Conservation (phyloP, 2,113 vertebrate genomes). For the Colistium nudipinnis region DNA sequence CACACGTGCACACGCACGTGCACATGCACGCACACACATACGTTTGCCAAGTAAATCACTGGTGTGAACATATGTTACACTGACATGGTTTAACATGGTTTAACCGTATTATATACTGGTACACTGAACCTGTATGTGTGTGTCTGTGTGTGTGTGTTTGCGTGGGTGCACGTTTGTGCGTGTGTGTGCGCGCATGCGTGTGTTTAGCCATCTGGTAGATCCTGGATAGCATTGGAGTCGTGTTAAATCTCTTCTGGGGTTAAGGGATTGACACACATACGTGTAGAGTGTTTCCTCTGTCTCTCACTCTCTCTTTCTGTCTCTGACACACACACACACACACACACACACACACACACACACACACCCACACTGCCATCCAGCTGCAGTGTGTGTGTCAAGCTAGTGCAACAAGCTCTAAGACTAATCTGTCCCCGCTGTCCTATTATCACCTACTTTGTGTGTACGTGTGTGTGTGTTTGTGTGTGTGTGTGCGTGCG, state of each 20-base stretch:
- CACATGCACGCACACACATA: conserved; percentile 18
- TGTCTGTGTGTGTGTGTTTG: conserved; percentile 20
- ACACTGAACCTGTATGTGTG: not conserved
- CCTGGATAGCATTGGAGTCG: conserved; percentile 35
- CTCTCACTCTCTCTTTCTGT: not conserved
- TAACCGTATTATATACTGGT: conserved; percentile 29
- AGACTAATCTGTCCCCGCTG: conserved; percentile 47
- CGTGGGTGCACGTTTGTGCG: conserved; percentile 32
- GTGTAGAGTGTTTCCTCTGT: not conserved
- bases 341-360: conserved; percentile 6
- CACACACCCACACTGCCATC: not conserved
- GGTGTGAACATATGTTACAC: conserved; percentile 38
- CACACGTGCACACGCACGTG: not conserved
- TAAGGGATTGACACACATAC: conserved; percentile 61
- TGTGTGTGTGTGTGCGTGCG: not conserved
- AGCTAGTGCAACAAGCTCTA: conserved; percentile 37
- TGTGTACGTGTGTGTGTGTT: not conserved
- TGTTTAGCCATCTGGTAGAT: conserved; percentile 58
- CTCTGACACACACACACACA: conserved; percentile 3
- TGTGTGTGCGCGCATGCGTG: conserved; percentile 13
- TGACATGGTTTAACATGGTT: conserved; percentile 26
- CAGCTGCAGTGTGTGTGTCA: conserved; percentile 7
- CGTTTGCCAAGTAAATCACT: conserved; percentile 13
- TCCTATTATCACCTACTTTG: conserved; percentile 28
- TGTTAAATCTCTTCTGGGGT: conserved; percentile 57